Conservation (phyloP, 2,888 invertebrate species). For the Dyspetes luteomarginatus region DNA sequence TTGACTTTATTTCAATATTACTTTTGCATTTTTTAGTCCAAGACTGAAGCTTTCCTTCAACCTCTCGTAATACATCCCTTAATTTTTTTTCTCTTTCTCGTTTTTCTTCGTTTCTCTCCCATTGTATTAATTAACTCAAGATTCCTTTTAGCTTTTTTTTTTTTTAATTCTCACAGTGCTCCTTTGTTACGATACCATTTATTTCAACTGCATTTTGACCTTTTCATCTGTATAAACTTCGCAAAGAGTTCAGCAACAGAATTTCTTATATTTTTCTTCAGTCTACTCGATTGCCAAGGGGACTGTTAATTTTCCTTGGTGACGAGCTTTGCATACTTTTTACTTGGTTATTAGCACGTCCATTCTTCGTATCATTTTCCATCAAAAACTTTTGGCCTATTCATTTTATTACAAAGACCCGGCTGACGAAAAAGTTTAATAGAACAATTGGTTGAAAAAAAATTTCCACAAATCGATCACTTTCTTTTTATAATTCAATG, state of each 20-base stretch:
- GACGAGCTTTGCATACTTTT: not conserved
- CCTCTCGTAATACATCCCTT: conserved; percentile 4
- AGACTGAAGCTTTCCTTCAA: not conserved
- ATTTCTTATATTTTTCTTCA: not conserved
- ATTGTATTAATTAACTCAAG: conserved; percentile 46
- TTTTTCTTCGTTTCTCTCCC: not conserved
- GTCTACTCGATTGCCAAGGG: not conserved
- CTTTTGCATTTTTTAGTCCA: conserved; percentile 16
- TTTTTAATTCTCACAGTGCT: not conserved
- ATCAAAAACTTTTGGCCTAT: not conserved
- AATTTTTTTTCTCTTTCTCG: not conserved
- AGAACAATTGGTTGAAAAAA: not conserved
- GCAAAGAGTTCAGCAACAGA: not conserved
- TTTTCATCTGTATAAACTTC: not conserved
- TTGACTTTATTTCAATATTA: conserved; percentile 39
- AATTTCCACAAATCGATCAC: not conserved
- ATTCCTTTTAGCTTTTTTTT: conserved; percentile 2
- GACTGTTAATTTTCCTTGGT: not conserved
- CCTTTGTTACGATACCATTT: conserved; percentile 1
- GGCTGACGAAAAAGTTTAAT: not conserved
- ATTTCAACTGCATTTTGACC: not conserved
- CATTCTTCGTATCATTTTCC: not conserved
- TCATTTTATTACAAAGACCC: not conserved
- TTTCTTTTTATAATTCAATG: not conserved
- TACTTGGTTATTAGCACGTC: not conserved